Evolutionary conservation across 2,797 vertebrate species (phyloP).

Genomic region (Lacerta agilis): DNA sequence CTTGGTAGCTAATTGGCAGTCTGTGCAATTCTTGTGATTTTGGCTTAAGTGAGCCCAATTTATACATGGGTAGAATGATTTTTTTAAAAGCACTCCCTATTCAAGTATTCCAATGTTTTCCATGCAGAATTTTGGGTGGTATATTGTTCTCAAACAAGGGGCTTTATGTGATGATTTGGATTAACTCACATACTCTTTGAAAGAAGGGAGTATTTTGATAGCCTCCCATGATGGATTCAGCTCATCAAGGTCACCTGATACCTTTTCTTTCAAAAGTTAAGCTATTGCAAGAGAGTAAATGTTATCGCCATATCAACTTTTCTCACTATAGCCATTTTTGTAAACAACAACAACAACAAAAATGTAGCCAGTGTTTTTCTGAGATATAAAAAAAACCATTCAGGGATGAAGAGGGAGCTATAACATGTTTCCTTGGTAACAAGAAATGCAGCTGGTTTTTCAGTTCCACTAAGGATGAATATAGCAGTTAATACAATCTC

Average conservation of each 20-base stretch:
- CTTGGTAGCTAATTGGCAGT: too few species aligned
- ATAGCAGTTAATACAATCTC: conserved; percentile 34
- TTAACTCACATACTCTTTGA: not conserved
- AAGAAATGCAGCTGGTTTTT: conserved; percentile 34
- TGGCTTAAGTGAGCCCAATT: not conserved
- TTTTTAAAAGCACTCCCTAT: not conserved
- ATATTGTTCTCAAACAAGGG: not conserved
- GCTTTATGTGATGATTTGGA: not conserved
- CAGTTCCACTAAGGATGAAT: conserved; percentile 53
- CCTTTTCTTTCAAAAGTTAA: not conserved
- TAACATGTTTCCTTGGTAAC: conserved; percentile 67
- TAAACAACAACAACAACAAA: conserved; percentile 2
- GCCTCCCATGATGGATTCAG: not conserved
- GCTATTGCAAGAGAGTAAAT: not conserved
- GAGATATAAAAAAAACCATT: not conserved
- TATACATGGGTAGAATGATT: not conserved
- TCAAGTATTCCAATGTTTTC: not conserved
- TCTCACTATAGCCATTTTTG: conserved; percentile 3
- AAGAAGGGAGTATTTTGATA: not conserved
- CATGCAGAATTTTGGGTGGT: not conserved
- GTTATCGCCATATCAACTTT: not conserved
- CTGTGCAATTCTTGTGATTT: not conserved
- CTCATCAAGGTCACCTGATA: not conserved
- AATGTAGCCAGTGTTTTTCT: conserved; percentile 21
- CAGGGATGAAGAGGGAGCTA: conserved; percentile 18